Evolutionary conservation across 2,113 vertebrate species (phyloP), one percentile per base, ranked within the genome.

Genomic region (Synodontis membranacea): DNA sequence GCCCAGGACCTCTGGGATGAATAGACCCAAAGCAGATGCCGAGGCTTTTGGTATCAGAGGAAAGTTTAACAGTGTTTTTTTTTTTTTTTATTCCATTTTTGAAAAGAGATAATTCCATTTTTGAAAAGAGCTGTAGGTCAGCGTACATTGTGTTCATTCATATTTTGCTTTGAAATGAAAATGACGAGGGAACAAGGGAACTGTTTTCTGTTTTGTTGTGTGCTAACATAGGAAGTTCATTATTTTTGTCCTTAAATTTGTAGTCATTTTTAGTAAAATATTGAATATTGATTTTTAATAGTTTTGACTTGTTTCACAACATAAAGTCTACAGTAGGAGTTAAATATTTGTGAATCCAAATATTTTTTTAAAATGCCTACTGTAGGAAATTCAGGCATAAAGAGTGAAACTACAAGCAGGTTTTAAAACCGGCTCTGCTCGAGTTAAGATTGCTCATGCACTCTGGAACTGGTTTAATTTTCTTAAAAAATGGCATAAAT

Each of bases 11-110:
- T 64, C 58, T 87, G 72, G 86, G 80, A 83, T 78, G 25, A 37
- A 44, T 37, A 52, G 48, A 31, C 50, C 34, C 25, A n/a, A 21
- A 74, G 52, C 48, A 84, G 66, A n/a, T n/a, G 78, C 83, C n/a
- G 28, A 62, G 58, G 34, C 21, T 76, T 83, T 87, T 83, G 70
- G 34, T 78, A 66, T 83, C 68, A 54, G 58, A 87, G 58, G 58
- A 74, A 44, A 42, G n/a, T 66, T 39, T 62, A 78, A 75, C n/a
- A 48, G 28, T 28, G 21, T 37, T 25, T n/a, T 12, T 11, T 1
- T n/a, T n/a, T 62, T 12, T 0, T n/a, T n/a, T 75, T 84, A 52
- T 60, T n/a, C 31, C 85, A 58, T 58, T n/a, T n/a, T n/a, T n/a
- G n/a, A n/a, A n/a, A n/a, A n/a, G n/a, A n/a, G 15, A 80, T 64